Evolutionary conservation across 1,140 invertebrate species (phyloP).

Genomic region (Mercenaria mercenaria): DNA sequence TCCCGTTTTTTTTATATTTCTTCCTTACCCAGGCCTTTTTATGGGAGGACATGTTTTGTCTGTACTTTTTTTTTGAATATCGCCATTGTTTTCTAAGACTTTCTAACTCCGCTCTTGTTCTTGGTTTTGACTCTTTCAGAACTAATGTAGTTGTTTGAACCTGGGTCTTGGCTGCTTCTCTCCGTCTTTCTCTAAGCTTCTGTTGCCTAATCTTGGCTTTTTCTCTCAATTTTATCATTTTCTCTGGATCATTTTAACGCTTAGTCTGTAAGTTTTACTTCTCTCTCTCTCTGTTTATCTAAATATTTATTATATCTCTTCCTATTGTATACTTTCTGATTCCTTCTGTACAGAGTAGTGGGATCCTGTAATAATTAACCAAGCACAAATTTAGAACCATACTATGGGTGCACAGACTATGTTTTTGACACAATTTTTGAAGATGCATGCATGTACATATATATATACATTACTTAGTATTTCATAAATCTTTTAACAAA

Average conservation of each 20-base stretch:
- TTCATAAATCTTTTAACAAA: neutral
- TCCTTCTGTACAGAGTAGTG: neutral
- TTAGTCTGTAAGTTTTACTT: neutral
- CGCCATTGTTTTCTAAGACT: neutral
- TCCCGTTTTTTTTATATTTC: neutral
- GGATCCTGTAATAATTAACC: neutral
- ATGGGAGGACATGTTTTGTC: neutral
- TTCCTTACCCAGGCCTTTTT: conserved; percentile 6
- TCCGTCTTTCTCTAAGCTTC: neutral
- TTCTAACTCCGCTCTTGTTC: neutral
- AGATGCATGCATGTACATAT: conserved; percentile 2
- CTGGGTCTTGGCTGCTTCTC: neutral
- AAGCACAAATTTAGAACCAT: conserved; percentile 8
- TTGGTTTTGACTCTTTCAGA: neutral
- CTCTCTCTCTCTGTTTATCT: neutral
- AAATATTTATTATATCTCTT: neutral
- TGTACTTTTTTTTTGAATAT: neutral
- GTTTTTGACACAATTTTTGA: neutral
- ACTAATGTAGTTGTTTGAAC: neutral
- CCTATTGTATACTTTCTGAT: neutral
- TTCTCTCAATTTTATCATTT: neutral
- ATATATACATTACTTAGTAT: neutral
- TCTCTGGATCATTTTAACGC: neutral
- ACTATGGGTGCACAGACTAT: too few relatives aligned
- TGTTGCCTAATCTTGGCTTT: neutral